Evolutionary conservation across 1,140 invertebrate genomes (phyloP).

Genomic region (Euborellia annulipes): DNA sequence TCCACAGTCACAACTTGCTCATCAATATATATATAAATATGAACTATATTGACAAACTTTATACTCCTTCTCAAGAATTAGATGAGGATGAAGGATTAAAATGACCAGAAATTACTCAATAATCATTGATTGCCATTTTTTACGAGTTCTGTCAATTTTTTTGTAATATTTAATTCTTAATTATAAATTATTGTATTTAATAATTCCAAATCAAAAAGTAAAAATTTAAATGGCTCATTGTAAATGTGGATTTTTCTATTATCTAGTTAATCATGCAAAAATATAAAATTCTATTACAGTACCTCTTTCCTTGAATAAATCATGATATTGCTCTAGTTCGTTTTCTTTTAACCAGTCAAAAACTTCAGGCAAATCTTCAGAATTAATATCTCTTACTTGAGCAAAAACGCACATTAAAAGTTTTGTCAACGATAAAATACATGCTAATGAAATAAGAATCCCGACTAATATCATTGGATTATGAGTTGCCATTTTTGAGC

Average conservation of each 20-base stretch:
- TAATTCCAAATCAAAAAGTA: too few species aligned
- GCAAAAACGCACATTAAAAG: slow-evolving; percentile 8
- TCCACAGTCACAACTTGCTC: too few species aligned
- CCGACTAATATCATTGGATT: slow-evolving; percentile 5
- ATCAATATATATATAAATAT: too few species aligned
- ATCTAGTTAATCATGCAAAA: neutral
- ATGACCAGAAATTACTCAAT: too few species aligned
- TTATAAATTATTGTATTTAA: too few species aligned
- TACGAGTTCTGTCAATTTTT: too few species aligned
- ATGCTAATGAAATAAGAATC: slow-evolving; percentile 3
- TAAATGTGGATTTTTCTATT: neutral
- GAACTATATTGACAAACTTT: too few species aligned
- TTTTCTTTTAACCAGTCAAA: slow-evolving; percentile 56
- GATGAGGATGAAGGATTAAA: too few species aligned
- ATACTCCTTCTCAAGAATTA: too few species aligned
- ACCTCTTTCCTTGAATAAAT: slow-evolving; percentile 53
- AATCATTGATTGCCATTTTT: too few species aligned
- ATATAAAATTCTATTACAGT: slow-evolving; percentile 21
- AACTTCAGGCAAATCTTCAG: slow-evolving; percentile 27
- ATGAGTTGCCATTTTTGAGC: slow-evolving; percentile 9
- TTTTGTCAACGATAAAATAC: slow-evolving; percentile 8
- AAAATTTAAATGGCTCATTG: too few species aligned
- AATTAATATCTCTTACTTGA: neutral
- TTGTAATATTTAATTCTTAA: too few species aligned
- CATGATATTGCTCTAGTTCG: slow-evolving; percentile 44